Percentiles rank a stretch among this genome's conserved stretches.
These are phyloP conservation scores for Erythrocercus mccallii DNA, from an alignment of 2,113 vertebrate genomes.

Conservation along the genomic window DNA sequence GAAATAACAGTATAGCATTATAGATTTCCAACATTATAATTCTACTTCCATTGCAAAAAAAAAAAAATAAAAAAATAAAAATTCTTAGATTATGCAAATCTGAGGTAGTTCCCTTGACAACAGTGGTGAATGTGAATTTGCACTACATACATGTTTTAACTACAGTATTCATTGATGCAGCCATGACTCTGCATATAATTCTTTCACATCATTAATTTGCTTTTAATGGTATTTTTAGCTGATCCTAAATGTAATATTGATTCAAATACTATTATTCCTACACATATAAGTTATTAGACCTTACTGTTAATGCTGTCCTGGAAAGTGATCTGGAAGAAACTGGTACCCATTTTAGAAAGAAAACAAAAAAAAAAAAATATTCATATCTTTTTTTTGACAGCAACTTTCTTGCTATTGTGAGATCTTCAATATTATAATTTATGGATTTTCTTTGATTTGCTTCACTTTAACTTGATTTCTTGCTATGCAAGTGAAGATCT, in stretches of 20 bases:
- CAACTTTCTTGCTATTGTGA: neutral
- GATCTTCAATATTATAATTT: neutral
- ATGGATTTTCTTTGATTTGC: neutral
- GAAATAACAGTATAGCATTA: neutral
- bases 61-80: neutral
- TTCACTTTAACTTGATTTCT: neutral
- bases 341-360: neutral
- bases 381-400: too few species aligned
- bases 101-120: neutral
- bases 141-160: neutral
- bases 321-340: neutral
- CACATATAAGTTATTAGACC: neutral
- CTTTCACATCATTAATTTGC: neutral
- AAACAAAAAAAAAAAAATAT: too few species aligned
- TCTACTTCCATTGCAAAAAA: neutral
- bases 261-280: neutral
- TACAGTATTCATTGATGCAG: neutral
- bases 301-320: neutral
- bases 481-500: neutral
- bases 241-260: neutral
- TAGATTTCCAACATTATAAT: neutral
- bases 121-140: neutral
- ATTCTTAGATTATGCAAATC: neutral
- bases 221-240: neutral
- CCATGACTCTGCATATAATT: neutral